A percentile compares a stretch with the other conserved stretches of the same genome.
These are phyloP conservation scores for Pelagia noctiluca DNA, from an alignment of 30 jellyfish, hydroid and myxozoan species.

Conservation along the genomic window DNA sequence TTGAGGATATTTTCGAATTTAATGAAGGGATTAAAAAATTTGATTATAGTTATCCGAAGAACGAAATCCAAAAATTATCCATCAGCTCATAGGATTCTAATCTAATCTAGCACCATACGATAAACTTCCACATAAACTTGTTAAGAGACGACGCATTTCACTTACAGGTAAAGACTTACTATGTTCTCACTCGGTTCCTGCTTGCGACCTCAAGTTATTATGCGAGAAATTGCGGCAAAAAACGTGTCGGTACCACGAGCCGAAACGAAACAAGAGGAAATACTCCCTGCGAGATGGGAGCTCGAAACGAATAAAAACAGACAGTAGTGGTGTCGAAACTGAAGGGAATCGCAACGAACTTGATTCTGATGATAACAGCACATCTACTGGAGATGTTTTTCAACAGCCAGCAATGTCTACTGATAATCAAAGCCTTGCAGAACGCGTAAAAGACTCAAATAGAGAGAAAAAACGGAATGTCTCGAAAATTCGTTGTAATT, in stretches of 20 bases:
- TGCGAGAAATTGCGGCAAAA: conserved; percentile 77
- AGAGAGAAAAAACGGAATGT: neutral
- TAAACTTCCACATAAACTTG: too few species aligned
- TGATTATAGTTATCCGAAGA: neutral
- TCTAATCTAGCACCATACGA: neutral
- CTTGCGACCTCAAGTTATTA: conserved; percentile 53
- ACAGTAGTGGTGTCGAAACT: neutral
- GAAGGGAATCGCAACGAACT: neutral
- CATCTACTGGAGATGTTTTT: neutral
- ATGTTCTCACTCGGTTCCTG: conserved; percentile 64
- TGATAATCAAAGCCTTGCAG: neutral
- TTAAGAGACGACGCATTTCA: neutral
- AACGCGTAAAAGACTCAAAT: neutral
- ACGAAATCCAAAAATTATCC: too few species aligned
- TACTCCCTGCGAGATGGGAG: conserved; percentile 28
- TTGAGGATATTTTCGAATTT: neutral
- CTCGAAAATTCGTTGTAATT: too few species aligned
- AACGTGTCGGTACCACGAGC: conserved; percentile 60
- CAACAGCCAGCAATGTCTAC: neutral
- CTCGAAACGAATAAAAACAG: conserved; percentile 53
- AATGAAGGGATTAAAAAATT: neutral
- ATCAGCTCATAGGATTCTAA: neutral
- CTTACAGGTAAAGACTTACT: conserved; percentile 81
- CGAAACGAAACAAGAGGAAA: conserved; percentile 36
- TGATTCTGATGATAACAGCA: neutral